Evolutionary conservation across 1,140 invertebrate species (phyloP).

Genomic region (Sesamia nonagrioides): DNA sequence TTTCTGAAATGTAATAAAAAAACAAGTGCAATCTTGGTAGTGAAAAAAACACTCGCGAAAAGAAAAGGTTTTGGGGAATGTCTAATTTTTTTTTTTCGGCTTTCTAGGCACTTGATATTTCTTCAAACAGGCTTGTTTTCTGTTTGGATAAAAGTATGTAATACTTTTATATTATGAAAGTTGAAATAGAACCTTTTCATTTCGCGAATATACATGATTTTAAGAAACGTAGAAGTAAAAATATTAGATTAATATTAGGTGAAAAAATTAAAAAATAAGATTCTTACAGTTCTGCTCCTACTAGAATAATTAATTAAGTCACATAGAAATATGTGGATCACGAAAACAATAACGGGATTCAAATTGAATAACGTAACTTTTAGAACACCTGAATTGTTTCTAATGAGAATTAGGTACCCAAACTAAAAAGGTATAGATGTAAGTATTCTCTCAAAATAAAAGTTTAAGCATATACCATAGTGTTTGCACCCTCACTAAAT

Average conservation of each 20-base stretch:
- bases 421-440: too few relatives aligned
- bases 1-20: constrained; percentile 42
- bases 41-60: background rate
- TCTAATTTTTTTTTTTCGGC: too few relatives aligned
- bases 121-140: background rate
- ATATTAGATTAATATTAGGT: too few relatives aligned
- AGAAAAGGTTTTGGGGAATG: background rate
- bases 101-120: background rate
- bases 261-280: too few relatives aligned
- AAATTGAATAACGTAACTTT: too few relatives aligned
- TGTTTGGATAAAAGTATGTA: background rate
- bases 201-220: background rate
- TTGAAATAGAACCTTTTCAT: background rate
- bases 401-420: too few relatives aligned
- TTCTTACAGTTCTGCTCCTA: background rate
- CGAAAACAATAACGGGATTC: too few relatives aligned
- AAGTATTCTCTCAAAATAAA: too few relatives aligned
- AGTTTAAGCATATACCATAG: too few relatives aligned
- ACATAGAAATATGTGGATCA: background rate
- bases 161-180: background rate
- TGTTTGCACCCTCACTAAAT: too few relatives aligned
- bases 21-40: constrained; percentile 1
- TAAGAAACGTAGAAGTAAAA: background rate
- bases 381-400: too few relatives aligned
- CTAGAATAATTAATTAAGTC: constrained; percentile 27